Evolutionary conservation across 2,888 invertebrate genomes (phyloP).

Genomic region (Steinernema scapterisci): DNA sequence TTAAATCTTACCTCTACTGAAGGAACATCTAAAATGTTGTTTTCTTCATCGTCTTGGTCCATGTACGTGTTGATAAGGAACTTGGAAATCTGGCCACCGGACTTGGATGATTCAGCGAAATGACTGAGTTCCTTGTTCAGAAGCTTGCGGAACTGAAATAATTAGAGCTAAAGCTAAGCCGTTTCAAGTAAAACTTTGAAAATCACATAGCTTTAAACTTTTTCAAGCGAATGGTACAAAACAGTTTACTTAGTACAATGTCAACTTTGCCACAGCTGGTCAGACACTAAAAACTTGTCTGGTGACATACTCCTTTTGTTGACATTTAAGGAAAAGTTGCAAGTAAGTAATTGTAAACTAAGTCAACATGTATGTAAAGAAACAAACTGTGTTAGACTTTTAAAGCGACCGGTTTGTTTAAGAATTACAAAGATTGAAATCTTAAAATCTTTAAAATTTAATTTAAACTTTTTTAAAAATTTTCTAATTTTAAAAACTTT

Average conservation of each 20-base stretch:
- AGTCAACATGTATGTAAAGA: too few relatives aligned
- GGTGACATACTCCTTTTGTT: too few relatives aligned
- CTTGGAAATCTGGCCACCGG: constrained; percentile 98
- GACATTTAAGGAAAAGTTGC: too few relatives aligned
- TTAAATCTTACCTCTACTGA: constrained; percentile 20
- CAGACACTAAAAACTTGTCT: too few relatives aligned
- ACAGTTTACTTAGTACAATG: too few relatives aligned
- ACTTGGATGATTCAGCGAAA: constrained; percentile 97
- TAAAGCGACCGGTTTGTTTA: too few relatives aligned
- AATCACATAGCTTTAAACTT: too few relatives aligned
- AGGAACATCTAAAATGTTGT: constrained; percentile 67
- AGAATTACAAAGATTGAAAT: too few relatives aligned
- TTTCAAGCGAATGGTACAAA: not conserved
- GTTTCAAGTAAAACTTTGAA: too few relatives aligned
- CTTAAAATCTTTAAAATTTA: not conserved
- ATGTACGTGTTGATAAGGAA: constrained; percentile 99
- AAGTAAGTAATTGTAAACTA: too few relatives aligned
- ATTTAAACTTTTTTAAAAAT: not conserved
- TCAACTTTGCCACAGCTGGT: too few relatives aligned
- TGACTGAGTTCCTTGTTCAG: constrained; percentile 98
- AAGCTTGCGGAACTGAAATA: constrained; percentile 96
- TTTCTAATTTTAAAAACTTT: constrained; percentile 5
- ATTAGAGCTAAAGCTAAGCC: constrained; percentile 51
- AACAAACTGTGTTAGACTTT: too few relatives aligned
- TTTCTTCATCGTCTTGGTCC: constrained; percentile 83